A percentile compares a stretch with the other conserved stretches of the same genome.
Evolutionary conservation across 2,888 invertebrate genomes (phyloP).

Genomic region (Coecobrya sp.): DNA sequence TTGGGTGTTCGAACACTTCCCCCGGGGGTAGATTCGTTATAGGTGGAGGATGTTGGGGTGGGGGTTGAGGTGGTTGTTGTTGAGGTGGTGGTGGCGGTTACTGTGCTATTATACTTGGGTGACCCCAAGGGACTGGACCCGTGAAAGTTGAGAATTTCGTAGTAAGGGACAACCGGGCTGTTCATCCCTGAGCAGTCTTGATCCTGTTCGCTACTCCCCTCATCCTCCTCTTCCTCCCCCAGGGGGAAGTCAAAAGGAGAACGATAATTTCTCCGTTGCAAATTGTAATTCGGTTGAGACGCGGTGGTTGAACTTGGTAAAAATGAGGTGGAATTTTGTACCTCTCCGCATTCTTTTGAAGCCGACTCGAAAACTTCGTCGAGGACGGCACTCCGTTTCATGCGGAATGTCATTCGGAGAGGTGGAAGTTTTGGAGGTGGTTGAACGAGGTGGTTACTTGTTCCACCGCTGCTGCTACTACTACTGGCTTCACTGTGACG

Average conservation of each 20-base stretch:
- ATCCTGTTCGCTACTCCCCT: conserved; percentile 36
- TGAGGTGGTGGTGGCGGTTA: not conserved
- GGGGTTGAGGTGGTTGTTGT: not conserved
- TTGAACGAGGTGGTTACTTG: too few species aligned
- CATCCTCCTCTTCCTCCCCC: not conserved
- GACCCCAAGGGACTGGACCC: conserved; percentile 77
- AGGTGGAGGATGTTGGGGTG: not conserved
- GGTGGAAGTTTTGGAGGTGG: conserved; percentile 66
- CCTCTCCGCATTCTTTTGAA: conserved; percentile 47
- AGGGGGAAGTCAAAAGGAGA: not conserved
- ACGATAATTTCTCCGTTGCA: not conserved
- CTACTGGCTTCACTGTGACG: conserved; percentile 66
- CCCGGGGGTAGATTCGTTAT: not conserved
- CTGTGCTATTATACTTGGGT: conserved; percentile 58
- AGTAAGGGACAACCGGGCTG: conserved; percentile 79
- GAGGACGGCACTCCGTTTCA: conserved; percentile 95
- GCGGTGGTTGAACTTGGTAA: too few species aligned
- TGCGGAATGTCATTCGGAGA: conserved; percentile 91
- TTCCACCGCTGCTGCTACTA: conserved; percentile 66
- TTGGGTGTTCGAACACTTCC: conserved; percentile 31
- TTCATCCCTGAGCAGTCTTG: conserved; percentile 40
- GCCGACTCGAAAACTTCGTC: conserved; percentile 91
- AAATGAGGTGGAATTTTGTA: too few species aligned
- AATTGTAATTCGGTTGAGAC: not conserved
- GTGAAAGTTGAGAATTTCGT: conserved; percentile 85